A percentile compares a stretch with the other conserved stretches of the same genome.
phyloP scores from a whole-genome alignment of 2,113 vertebrate species.

The Rhinolophus ferrumequinum region DNA sequence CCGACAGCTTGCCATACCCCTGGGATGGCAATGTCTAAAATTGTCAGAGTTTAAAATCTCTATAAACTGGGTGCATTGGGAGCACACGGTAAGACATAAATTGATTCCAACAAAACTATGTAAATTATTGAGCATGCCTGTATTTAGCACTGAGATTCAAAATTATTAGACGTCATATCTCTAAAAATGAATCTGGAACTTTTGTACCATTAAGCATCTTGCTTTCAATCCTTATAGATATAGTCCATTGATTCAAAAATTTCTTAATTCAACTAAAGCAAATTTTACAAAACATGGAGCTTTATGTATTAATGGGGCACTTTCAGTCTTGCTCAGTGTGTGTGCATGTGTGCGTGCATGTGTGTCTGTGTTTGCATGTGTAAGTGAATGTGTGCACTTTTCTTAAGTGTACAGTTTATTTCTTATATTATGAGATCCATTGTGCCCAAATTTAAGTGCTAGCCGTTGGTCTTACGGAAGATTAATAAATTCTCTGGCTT shows the following conservation, averaged over 20 bases:
- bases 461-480: background rate
- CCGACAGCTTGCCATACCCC: background rate
- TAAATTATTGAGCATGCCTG: background rate
- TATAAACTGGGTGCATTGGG: background rate
- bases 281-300: background rate
- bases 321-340: background rate
- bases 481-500: conserved; percentile 67
- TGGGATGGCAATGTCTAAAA: background rate
- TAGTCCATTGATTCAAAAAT: background rate
- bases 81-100: background rate
- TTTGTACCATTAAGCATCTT: background rate
- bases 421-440: background rate
- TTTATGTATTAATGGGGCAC: background rate
- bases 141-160: background rate
- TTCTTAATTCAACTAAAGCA: background rate
- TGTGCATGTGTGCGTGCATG: background rate
- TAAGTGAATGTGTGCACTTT: background rate
- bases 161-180: background rate
- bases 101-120: background rate
- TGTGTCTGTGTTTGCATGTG: background rate
- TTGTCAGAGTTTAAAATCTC: background rate
- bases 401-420: background rate
- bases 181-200: background rate
- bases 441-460: background rate
- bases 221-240: background rate